These are phyloP conservation scores for Ictalurus furcatus DNA, from an alignment of 2,113 vertebrate species.

Conservation along the genomic window DNA sequence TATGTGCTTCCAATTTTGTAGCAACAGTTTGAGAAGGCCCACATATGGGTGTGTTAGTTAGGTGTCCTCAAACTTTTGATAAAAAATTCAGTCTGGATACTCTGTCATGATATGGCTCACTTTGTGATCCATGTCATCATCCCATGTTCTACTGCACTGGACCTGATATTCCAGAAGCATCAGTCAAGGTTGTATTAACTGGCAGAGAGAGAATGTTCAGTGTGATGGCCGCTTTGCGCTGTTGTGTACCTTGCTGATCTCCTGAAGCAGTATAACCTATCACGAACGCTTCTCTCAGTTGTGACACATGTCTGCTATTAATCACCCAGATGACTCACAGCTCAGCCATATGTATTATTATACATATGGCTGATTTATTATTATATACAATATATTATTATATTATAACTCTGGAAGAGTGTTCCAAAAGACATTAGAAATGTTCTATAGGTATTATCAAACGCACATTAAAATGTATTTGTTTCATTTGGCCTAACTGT, in stretches of 20 bases:
- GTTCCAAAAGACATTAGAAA: not conserved
- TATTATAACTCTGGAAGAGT: not conserved
- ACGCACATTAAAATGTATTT: not conserved
- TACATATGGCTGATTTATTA: no score
- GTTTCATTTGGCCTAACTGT: not conserved
- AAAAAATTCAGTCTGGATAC: not conserved
- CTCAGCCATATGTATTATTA: not conserved
- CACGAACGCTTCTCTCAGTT: not conserved
- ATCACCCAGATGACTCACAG: not conserved
- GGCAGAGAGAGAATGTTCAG: not conserved
- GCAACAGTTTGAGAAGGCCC: no score
- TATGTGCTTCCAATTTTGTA: no score
- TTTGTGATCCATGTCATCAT: not conserved
- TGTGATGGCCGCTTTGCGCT: not conserved
- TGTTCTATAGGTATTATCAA: not conserved
- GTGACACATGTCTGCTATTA: not conserved
- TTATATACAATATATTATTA: not conserved
- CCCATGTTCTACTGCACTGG: not conserved
- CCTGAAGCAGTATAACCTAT: not conserved
- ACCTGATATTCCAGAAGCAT: not conserved
- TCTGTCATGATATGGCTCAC: not conserved
- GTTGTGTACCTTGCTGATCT: not conserved
- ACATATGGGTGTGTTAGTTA: no score
- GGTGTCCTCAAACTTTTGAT: no score
- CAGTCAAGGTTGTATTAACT: constrained; percentile 1